Evolutionary conservation across 2,888 invertebrate genomes (phyloP).

Genomic region (Trichacis sp.): DNA sequence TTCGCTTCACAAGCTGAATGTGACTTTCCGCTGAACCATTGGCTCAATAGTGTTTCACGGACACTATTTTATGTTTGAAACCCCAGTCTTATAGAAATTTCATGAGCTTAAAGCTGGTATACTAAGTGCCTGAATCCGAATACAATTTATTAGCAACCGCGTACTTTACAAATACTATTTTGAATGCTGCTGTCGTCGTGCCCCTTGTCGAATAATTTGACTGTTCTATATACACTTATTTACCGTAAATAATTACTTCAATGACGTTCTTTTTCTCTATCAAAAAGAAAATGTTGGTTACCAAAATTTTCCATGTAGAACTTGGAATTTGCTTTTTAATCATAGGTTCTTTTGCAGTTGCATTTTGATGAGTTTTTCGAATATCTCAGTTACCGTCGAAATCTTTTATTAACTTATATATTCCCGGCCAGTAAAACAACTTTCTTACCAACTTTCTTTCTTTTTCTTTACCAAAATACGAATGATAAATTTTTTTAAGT

Average conservation of each 20-base stretch:
- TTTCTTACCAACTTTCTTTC: conserved; percentile 30
- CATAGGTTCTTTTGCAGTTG: conserved; percentile 33
- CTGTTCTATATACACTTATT: conserved; percentile 12
- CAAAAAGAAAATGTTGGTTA: conserved; percentile 34
- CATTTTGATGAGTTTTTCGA: conserved; percentile 14
- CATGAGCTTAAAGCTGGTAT: conserved; percentile 13
- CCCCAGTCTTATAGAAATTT: conserved; percentile 28
- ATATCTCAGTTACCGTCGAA: conserved; percentile 16
- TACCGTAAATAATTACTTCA: conserved; percentile 44
- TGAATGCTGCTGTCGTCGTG: conserved; percentile 14
- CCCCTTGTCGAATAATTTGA: conserved; percentile 1
- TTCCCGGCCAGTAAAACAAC: conserved; percentile 32
- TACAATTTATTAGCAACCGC: conserved; percentile 29
- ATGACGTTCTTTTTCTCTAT: conserved; percentile 40
- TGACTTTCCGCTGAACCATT: conserved; percentile 28
- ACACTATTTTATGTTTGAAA: conserved; percentile 16
- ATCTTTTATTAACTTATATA: conserved; percentile 28
- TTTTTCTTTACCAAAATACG: conserved; percentile 34
- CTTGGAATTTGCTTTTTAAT: conserved; percentile 28
- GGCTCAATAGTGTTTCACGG: conserved; percentile 25
- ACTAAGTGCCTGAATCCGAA: conserved; percentile 32
- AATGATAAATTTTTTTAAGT: conserved; percentile 29
- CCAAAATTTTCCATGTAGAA: conserved; percentile 28
- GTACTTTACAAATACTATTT: conserved; percentile 22
- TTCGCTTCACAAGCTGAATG: conserved; percentile 29